A percentile compares a stretch with the other conserved stretches of the same genome.
These are phyloP conservation scores for human DNA, from an alignment of 2,113 vertebrate species.

Conservation along the genomic window GRCh38 chr2:200425001-200425500, in stretches of 20 bases:
- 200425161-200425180: not conserved
- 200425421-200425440: not conserved
- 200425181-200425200: not conserved
- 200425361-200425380: not conserved
- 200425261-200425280: not conserved
- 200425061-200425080: not conserved
- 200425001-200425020: not conserved
- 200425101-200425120: not conserved
- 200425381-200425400: not conserved
- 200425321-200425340: conserved; percentile 48
- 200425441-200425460: not conserved
- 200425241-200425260: not conserved
- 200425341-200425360: conserved; percentile 37
- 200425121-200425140: not conserved
- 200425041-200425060: not conserved
- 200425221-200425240: not conserved
- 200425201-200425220: not conserved
- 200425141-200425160: not conserved
- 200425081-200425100: not conserved
- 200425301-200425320: conserved; percentile 37
- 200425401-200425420: not conserved
- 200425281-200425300: conserved; percentile 38
- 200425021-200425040: not conserved
- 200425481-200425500: not conserved
- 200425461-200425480: not conserved